These are phyloP conservation scores for Ditylenchus weischeri DNA, from an alignment of 2,888 invertebrate species.

Conservation along the genomic window DNA sequence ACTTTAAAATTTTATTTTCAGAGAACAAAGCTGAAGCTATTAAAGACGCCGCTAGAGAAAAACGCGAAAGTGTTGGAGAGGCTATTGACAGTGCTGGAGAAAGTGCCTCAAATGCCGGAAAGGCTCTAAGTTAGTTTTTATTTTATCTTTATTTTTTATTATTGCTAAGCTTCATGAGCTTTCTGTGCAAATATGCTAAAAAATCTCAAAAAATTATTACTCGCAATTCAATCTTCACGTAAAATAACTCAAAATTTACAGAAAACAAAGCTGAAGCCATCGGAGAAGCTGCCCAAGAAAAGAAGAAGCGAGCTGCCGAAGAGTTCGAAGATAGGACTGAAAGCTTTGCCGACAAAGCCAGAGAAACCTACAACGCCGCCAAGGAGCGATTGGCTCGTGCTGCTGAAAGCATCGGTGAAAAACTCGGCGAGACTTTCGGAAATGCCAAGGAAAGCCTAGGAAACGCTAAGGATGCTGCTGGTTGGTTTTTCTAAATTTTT, in stretches of 20 bases:
- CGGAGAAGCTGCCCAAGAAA: not conserved
- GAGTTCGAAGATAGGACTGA: not conserved
- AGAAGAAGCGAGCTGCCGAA: slow-evolving; percentile 3
- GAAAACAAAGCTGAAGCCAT: slow-evolving; percentile 4
- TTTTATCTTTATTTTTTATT: no score
- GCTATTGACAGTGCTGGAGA: not conserved
- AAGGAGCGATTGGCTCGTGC: slow-evolving; percentile 8
- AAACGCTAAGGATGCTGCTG: not conserved
- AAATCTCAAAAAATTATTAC: no score
- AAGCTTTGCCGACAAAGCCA: not conserved
- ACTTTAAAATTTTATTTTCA: no score
- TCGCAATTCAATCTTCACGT: no score
- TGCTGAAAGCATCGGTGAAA: not conserved
- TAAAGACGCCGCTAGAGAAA: not conserved
- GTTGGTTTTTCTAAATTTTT: not conserved
- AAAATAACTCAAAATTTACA: not conserved
- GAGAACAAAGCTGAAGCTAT: no score
- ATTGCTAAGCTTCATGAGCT: no score
- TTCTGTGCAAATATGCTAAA: no score
- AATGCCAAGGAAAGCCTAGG: slow-evolving; percentile 2
- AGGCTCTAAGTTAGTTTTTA: not conserved
- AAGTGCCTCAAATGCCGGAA: not conserved
- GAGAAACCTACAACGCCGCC: not conserved
- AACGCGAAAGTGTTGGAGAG: not conserved
- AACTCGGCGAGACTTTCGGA: not conserved